These are phyloP conservation scores for Taphrorychus bicolor DNA, from an alignment of 2,888 invertebrate species.

Conservation along the genomic window DNA sequence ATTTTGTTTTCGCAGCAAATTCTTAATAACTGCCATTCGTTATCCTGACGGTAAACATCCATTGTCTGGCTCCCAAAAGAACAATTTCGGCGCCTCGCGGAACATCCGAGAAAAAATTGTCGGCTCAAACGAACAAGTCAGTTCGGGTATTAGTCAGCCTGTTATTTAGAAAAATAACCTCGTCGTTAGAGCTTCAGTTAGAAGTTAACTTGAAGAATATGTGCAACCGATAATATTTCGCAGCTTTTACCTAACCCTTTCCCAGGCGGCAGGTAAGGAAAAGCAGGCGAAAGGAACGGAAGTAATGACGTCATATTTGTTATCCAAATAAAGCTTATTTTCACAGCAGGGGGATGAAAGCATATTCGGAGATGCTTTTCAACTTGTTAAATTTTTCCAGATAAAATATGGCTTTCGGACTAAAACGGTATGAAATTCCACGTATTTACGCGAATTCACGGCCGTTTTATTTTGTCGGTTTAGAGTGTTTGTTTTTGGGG, in stretches of 20 bases:
- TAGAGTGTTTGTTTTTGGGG: background rate
- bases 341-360: background rate
- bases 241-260: background rate
- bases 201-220: background rate
- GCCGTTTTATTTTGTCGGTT: background rate
- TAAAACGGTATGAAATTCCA: background rate
- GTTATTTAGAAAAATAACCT: background rate
- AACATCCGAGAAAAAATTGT: background rate
- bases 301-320: conserved; percentile 11
- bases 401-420: conserved; percentile 13
- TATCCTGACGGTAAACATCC: background rate
- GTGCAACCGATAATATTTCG: background rate
- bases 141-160: background rate
- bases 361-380: conserved; percentile 13
- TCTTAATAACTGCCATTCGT: conserved; percentile 3
- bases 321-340: conserved; percentile 12
- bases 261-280: background rate
- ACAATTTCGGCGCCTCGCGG: background rate
- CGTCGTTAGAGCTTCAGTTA: background rate
- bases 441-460: background rate
- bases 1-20: background rate
- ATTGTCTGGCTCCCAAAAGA: background rate
- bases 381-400: conserved; percentile 14
- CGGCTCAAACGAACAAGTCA: background rate
- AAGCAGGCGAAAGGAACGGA: background rate